Evolutionary conservation across 2,113 vertebrate genomes (phyloP), one percentile per base, ranked within the genome.

Genomic region (Chrysemys picta): DNA sequence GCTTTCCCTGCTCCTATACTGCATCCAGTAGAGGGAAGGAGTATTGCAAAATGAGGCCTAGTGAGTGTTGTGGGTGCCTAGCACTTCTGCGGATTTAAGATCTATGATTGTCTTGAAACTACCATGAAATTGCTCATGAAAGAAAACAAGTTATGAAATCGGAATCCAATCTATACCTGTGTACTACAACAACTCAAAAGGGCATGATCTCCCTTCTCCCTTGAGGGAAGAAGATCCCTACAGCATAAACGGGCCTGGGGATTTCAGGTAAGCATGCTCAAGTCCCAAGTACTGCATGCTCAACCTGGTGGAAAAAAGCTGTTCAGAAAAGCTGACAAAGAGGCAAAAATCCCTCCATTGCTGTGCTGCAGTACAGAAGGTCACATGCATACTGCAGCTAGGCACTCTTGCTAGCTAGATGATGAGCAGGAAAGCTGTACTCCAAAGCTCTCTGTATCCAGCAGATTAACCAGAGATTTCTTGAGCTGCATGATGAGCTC

Each of bases 401-500:
- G 91, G 62, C 10, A 31, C n/a, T 89, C 5, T 21, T 83, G 72
- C 14, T 72, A n/a, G 65, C 19, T 95, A 88, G 85, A 62, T 72
- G 80, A 89, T 0, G 4, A 93, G 80, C 69, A 91, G 82, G 92
- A 94, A 94, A 38, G 35, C 54, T 0, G 0, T 88, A 56, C 93
- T 96, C 85, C 29, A 89, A 75, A 79, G 82, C 57, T 93, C 91
- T 85, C 81, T 89, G 10, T 87, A 38, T 84, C 57, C 85, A 97
- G 82, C 79, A 94, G 90, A 87, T 95, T 96, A 92, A 89, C 79
- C 2, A 87, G 8, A 89, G 89, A 81, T 93, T 84, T 82, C 50
- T 84, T 96, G 94, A 87, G 89, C 84, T 92, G 89, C 86, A 85
- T 89, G 62, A 19, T 65, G 75, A 93, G 72, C 42, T 93, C 93